Percentiles rank a stretch among this genome's conserved stretches.
phyloP scores from a whole-genome alignment of 1,140 invertebrate species.

The Zaprionus lachaisei region DNA sequence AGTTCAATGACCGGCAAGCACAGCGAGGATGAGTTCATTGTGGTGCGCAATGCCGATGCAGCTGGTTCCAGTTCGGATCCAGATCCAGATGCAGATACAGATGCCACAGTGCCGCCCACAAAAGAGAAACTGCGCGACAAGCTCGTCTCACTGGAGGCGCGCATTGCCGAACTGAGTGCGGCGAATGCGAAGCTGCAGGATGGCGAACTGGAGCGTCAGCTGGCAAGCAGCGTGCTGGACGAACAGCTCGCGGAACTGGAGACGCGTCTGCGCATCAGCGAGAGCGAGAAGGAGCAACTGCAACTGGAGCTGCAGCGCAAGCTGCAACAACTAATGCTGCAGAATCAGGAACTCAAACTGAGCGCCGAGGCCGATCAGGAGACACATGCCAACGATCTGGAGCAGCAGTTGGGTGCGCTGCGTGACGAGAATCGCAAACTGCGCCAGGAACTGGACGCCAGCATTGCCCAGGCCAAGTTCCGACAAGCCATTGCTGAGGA shows the following conservation, averaged over 20 bases:
- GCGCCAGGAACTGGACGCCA: conserved; percentile 62
- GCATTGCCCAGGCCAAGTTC: conserved; percentile 74
- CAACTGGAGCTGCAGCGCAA: conserved; percentile 74
- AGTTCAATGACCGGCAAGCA: conserved; percentile 77
- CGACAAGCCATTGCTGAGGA: conserved; percentile 77
- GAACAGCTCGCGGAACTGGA: conserved; percentile 84
- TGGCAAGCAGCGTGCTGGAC: conserved; percentile 85
- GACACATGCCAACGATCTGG: conserved; percentile 71
- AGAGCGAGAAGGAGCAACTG: conserved; percentile 72
- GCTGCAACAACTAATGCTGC: conserved; percentile 66
- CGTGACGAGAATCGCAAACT: conserved; percentile 62
- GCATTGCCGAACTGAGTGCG: conserved; percentile 77
- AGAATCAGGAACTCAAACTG: conserved; percentile 75
- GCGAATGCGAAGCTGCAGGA: conserved; percentile 76
- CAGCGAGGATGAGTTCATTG: conserved; percentile 82
- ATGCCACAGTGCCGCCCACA: conserved; percentile 55
- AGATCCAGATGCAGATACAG: conserved; percentile 39
- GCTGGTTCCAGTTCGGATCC: conserved; percentile 51
- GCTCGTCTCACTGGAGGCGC: conserved; percentile 84
- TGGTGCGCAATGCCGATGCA: conserved; percentile 71
- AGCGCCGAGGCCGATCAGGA: conserved; percentile 76
- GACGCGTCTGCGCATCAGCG: conserved; percentile 66
- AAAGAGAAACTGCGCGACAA: conserved; percentile 84
- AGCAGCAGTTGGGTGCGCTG: conserved; percentile 64
- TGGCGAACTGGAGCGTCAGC: conserved; percentile 86